These are phyloP conservation scores for Drosophila emarginata DNA, from an alignment of 2,888 invertebrate genomes.

Conservation along the genomic window DNA sequence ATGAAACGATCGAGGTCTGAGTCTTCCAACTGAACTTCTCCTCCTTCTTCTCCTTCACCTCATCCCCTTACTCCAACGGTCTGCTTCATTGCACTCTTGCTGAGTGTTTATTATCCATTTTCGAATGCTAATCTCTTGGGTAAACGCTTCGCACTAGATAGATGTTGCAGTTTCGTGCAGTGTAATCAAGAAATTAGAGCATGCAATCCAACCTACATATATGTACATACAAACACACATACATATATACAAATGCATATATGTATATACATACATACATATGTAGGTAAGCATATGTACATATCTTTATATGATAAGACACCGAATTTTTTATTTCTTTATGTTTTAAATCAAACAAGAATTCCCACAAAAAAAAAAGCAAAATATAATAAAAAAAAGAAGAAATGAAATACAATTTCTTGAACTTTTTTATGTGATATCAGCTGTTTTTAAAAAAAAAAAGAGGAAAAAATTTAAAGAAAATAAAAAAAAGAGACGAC, in stretches of 20 bases:
- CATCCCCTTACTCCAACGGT: background rate
- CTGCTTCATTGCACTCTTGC: slow-evolving; percentile 26
- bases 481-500: background rate
- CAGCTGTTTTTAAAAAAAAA: slow-evolving; percentile 55
- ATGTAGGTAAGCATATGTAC: background rate
- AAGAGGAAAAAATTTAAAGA: slow-evolving; percentile 11
- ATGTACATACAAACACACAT: background rate
- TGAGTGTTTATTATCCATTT: slow-evolving; percentile 43
- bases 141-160: slow-evolving; percentile 40
- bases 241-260: background rate
- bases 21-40: background rate
- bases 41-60: background rate
- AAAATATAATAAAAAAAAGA: slow-evolving; percentile 12
- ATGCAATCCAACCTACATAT: slow-evolving; percentile 13
- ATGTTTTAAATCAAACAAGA: slow-evolving; percentile 52
- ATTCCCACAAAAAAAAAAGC: slow-evolving; percentile 42
- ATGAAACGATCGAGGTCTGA: slow-evolving; percentile 4
- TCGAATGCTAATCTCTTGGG: slow-evolving; percentile 59
- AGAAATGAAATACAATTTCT: slow-evolving; percentile 4
- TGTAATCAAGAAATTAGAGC: slow-evolving; percentile 74
- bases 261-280: slow-evolving; percentile 17
- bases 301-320: slow-evolving; percentile 26
- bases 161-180: slow-evolving; percentile 45
- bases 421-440: slow-evolving; percentile 45
- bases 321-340: slow-evolving; percentile 14